Conservation (phyloP, 1,140 invertebrate species). For the Oedothorax gibbosus region DNA sequence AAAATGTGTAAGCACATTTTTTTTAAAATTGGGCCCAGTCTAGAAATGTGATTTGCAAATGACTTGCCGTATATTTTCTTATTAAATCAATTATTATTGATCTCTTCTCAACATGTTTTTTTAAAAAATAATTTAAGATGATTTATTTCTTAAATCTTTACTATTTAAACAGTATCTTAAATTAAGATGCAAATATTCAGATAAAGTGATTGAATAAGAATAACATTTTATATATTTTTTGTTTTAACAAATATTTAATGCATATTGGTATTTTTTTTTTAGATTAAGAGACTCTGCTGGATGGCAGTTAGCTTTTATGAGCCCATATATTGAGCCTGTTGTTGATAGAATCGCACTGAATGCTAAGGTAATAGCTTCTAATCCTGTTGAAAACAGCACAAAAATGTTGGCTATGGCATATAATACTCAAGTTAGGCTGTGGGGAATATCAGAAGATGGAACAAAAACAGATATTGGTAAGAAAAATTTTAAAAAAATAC, state of each 20-base stretch:
- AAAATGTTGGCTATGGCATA: constrained; percentile 92
- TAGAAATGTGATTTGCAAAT: no score
- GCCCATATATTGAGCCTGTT: constrained; percentile 87
- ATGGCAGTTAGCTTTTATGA: constrained; percentile 95
- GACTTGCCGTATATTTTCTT: no score
- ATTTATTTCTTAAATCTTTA: no score
- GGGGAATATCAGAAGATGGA: constrained; percentile 88
- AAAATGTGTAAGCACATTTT: no score
- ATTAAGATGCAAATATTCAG: no score
- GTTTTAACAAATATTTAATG: not conserved
- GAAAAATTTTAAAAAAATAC: not conserved
- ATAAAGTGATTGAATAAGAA: no score
- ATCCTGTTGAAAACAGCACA: constrained; percentile 71
- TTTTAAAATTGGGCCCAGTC: no score
- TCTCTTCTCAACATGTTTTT: no score
- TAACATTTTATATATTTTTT: no score
- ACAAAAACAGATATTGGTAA: constrained; percentile 81
- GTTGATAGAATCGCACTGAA: constrained; percentile 95
- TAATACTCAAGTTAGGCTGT: constrained; percentile 85
- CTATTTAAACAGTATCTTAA: no score
- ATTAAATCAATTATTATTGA: no score
- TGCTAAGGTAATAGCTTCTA: constrained; percentile 80
- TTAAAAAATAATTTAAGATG: no score
- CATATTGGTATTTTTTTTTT: constrained; percentile 61
- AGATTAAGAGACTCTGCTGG: constrained; percentile 95